A percentile compares a stretch with the other conserved stretches of the same genome.
Conservation (phyloP, 2,888 invertebrate genomes). For the Orthonychiurus folsomi region DNA sequence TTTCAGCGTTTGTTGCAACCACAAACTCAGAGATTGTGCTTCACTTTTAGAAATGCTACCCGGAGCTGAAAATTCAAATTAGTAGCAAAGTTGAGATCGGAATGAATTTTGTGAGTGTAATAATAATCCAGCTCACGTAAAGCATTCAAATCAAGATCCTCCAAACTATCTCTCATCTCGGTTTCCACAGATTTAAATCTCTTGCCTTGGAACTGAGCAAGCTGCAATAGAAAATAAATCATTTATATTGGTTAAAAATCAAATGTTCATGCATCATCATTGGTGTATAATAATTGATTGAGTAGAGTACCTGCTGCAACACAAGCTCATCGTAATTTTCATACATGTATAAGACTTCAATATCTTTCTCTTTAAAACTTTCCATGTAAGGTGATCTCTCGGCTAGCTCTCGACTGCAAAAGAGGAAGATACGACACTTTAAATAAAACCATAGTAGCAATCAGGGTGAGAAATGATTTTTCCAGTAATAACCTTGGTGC, state of each 20-base stretch:
- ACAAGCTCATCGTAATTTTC: slow-evolving; percentile 96
- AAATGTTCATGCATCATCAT: no score
- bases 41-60: slow-evolving; percentile 64
- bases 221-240: no score
- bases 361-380: slow-evolving; percentile 72
- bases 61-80: slow-evolving; percentile 48
- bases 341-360: slow-evolving; percentile 89
- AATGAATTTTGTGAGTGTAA: no score
- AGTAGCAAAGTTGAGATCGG: no score
- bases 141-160: slow-evolving; percentile 52
- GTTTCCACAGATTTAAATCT: slow-evolving; percentile 83
- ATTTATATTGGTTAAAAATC: no score
- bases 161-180: slow-evolving; percentile 70
- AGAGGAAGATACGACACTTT: no score
- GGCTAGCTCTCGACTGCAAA: slow-evolving; percentile 77
- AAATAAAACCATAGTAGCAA: neutral
- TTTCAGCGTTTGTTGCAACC: slow-evolving; percentile 64
- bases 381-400: slow-evolving; percentile 93
- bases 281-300: no score
- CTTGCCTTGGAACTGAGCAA: slow-evolving; percentile 69
- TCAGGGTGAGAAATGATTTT: neutral
- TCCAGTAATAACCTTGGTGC: slow-evolving; percentile 83
- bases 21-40: slow-evolving; percentile 66
- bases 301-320: no score
- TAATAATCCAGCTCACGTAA: slow-evolving; percentile 55